These are phyloP conservation scores for Anthoscopus minutus DNA, from an alignment of 2,113 vertebrate genomes.

Conservation along the genomic window DNA sequence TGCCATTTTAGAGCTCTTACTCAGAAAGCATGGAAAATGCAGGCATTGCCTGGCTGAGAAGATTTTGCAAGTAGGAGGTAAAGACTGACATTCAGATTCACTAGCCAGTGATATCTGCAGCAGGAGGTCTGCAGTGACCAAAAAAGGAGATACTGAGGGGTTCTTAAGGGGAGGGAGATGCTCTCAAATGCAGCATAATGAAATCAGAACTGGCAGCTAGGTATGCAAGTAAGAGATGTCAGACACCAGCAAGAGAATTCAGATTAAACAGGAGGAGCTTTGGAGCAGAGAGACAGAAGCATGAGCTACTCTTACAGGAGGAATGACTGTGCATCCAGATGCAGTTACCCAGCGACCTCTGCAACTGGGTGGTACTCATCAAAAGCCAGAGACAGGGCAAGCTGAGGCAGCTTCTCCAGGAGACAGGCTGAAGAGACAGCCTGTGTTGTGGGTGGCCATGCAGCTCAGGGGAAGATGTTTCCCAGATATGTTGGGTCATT, in stretches of 20 bases:
- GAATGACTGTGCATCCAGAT: neutral
- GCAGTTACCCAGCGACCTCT: neutral
- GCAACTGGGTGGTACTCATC: neutral
- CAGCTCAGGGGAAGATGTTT: neutral
- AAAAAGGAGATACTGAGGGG: neutral
- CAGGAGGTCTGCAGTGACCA: neutral
- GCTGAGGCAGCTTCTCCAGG: neutral
- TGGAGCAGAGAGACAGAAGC: neutral
- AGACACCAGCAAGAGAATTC: neutral
- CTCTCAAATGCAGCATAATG: neutral
- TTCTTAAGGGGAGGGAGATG: neutral
- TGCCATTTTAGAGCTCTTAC: neutral
- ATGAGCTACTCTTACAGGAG: neutral
- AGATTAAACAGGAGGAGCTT: neutral
- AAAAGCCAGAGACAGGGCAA: neutral
- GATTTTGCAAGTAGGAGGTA: neutral
- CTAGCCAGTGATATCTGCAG: neutral
- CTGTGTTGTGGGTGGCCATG: neutral
- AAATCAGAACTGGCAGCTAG: conserved; percentile 1
- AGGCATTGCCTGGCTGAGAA: neutral
- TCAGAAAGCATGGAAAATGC: neutral
- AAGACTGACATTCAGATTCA: neutral
- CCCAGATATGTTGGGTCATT: neutral
- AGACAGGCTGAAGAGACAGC: neutral
- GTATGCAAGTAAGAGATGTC: neutral